phyloP scores from a whole-genome alignment of 2,888 invertebrate genomes.

The Phyllotreta cruciferae region DNA sequence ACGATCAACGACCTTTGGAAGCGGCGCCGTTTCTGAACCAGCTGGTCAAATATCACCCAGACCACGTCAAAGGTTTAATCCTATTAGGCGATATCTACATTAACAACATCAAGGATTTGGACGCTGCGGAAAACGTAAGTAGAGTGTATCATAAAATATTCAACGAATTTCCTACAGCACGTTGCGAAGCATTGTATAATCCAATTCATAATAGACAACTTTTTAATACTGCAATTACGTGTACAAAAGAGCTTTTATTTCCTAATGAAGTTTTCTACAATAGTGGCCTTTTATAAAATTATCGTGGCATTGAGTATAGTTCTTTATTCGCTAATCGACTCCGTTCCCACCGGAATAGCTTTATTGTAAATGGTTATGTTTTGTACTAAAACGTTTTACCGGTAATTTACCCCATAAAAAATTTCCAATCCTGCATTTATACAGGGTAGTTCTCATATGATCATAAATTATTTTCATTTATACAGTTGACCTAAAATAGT shows the following conservation, averaged over 20 bases:
- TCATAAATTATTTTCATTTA: no score
- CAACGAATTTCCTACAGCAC: not conserved
- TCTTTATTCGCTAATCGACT: no score
- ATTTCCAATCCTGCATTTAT: no score
- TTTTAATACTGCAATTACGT: constrained; percentile 9
- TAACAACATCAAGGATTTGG: constrained; percentile 91
- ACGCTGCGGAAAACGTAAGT: constrained; percentile 91
- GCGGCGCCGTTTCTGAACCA: constrained; percentile 93
- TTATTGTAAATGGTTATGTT: no score
- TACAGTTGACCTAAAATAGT: no score
- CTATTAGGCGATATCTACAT: constrained; percentile 95
- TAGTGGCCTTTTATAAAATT: constrained; percentile 1
- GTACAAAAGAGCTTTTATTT: constrained; percentile 13
- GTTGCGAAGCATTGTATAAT: not conserved
- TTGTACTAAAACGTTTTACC: no score
- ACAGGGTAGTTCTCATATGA: no score
- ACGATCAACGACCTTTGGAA: constrained; percentile 86
- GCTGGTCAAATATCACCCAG: constrained; percentile 87
- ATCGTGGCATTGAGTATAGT: no score
- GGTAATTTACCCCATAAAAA: no score
- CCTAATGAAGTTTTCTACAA: constrained; percentile 6
- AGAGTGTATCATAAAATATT: constrained; percentile 9
- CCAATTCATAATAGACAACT: not conserved
- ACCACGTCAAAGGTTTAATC: constrained; percentile 93
- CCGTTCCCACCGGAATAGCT: no score